A percentile compares a stretch with the other conserved stretches of the same genome.
These are phyloP conservation scores for Linnaemya tessellans DNA, from an alignment of 2,888 invertebrate species.

Conservation along the genomic window DNA sequence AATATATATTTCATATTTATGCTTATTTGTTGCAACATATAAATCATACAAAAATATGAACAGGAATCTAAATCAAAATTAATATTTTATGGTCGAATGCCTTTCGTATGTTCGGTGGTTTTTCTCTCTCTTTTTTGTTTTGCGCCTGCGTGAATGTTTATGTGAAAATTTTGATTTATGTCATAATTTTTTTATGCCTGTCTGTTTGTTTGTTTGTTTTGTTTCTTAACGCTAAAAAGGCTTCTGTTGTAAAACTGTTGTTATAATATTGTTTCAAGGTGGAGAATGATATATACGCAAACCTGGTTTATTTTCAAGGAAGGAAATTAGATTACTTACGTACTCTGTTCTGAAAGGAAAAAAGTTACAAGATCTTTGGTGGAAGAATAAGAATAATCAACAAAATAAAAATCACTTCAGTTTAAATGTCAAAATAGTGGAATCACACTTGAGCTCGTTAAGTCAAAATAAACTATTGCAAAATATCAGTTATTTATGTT, in stretches of 20 bases:
- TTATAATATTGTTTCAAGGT: not conserved
- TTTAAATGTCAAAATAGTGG: too few relatives aligned
- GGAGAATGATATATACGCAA: not conserved
- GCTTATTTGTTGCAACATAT: slow-evolving; percentile 40
- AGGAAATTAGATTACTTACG: slow-evolving; percentile 11
- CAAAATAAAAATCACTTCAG: too few relatives aligned
- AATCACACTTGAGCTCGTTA: too few relatives aligned
- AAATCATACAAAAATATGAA: slow-evolving; percentile 68
- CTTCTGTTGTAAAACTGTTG: slow-evolving; percentile 51
- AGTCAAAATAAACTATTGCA: too few relatives aligned
- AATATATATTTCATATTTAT: slow-evolving; percentile 67
- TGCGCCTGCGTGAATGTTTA: slow-evolving; percentile 47
- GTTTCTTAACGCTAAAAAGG: slow-evolving; percentile 26
- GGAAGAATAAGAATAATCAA: not conserved
- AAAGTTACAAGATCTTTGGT: not conserved
- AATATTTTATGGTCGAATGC: slow-evolving; percentile 73
- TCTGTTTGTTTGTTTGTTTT: not conserved
- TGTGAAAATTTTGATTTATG: slow-evolving; percentile 66
- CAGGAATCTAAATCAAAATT: slow-evolving; percentile 70
- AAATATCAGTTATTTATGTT: too few relatives aligned
- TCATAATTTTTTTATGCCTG: slow-evolving; percentile 38
- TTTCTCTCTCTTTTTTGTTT: not conserved
- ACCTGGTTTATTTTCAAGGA: not conserved
- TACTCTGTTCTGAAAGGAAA: not conserved
- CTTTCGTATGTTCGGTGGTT: slow-evolving; percentile 5